Conservation (phyloP, 2,113 vertebrate species). For the Polyodon spathula region DNA sequence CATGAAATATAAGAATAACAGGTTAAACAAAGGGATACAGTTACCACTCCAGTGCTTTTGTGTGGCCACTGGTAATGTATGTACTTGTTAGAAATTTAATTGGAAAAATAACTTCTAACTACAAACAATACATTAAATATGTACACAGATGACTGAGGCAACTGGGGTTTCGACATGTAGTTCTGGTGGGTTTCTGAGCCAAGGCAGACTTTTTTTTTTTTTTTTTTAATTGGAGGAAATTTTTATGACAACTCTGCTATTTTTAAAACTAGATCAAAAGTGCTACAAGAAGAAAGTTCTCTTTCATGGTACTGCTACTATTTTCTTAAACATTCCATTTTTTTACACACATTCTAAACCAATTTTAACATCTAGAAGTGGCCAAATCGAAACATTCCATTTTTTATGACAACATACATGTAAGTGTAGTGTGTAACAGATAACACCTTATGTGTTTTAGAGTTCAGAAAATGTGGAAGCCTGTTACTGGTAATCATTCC, state of each 20-base stretch:
- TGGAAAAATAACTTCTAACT: conserved; percentile 33
- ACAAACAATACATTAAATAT: conserved; percentile 47
- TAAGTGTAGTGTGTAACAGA: too few relatives aligned
- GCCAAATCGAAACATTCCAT: too few relatives aligned
- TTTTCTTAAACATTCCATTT: conserved; percentile 35
- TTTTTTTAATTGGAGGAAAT: conserved; percentile 47
- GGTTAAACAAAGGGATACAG: too few relatives aligned
- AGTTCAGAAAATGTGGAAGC: too few relatives aligned
- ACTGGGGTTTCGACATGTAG: conserved; percentile 31
- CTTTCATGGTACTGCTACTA: conserved; percentile 32
- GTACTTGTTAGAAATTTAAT: too few relatives aligned
- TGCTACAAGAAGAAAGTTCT: conserved; percentile 32
- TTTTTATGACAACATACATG: too few relatives aligned
- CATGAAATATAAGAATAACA: too few relatives aligned
- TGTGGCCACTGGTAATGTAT: too few relatives aligned
- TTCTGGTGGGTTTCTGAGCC: conserved; percentile 43
- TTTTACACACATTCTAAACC: conserved; percentile 42
- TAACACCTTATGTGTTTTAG: too few relatives aligned
- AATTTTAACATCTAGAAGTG: conserved; percentile 34
- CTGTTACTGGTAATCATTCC: too few relatives aligned
- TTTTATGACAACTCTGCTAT: conserved; percentile 54
- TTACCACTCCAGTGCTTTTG: too few relatives aligned
- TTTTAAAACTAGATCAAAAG: conserved; percentile 53
- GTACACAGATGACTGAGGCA: conserved; percentile 27
- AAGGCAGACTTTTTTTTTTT: conserved; percentile 24